Evolutionary conservation across 2,113 vertebrate species (phyloP).

Genomic region (Erythrolamprus reginae): DNA sequence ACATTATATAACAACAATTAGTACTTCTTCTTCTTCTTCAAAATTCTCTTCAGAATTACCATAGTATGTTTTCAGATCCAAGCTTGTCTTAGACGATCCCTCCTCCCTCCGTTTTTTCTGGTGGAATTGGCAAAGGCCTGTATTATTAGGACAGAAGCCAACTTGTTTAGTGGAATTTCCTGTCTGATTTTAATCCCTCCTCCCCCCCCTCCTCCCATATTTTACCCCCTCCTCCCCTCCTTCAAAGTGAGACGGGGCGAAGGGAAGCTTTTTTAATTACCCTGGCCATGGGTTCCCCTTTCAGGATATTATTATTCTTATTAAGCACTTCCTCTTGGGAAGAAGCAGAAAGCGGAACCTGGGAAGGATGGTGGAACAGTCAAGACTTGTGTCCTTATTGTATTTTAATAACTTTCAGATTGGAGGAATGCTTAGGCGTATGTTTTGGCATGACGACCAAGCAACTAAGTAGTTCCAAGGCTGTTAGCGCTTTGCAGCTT

Average conservation of each 20-base stretch:
- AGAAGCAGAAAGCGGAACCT: slow-evolving; percentile 70
- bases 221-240: slow-evolving; percentile 27
- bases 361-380: slow-evolving; percentile 40
- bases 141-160: slow-evolving; percentile 84
- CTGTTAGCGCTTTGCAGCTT: slow-evolving; percentile 14
- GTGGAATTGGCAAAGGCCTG: slow-evolving; percentile 75
- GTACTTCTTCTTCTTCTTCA: slow-evolving; percentile 51
- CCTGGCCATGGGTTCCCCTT: slow-evolving; percentile 74
- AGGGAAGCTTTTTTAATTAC: slow-evolving; percentile 80
- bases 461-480: slow-evolving; percentile 45
- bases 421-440: slow-evolving; percentile 46
- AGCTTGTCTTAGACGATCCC: slow-evolving; percentile 41
- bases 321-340: slow-evolving; percentile 86
- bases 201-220: not conserved
- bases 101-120: slow-evolving; percentile 48
- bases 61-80: slow-evolving; percentile 43
- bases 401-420: slow-evolving; percentile 55
- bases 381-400: slow-evolving; percentile 48
- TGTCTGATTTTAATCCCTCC: slow-evolving; percentile 78
- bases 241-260: slow-evolving; percentile 61
- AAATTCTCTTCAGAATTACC: slow-evolving; percentile 48
- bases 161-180: slow-evolving; percentile 89
- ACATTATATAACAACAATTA: slow-evolving; percentile 51
- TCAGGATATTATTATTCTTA: slow-evolving; percentile 86
- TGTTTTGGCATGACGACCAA: slow-evolving; percentile 35